Percentiles rank a stretch among this genome's conserved stretches.
Evolutionary conservation across 2,113 vertebrate genomes (phyloP).

Genomic region (Rhabdornis inornatus): DNA sequence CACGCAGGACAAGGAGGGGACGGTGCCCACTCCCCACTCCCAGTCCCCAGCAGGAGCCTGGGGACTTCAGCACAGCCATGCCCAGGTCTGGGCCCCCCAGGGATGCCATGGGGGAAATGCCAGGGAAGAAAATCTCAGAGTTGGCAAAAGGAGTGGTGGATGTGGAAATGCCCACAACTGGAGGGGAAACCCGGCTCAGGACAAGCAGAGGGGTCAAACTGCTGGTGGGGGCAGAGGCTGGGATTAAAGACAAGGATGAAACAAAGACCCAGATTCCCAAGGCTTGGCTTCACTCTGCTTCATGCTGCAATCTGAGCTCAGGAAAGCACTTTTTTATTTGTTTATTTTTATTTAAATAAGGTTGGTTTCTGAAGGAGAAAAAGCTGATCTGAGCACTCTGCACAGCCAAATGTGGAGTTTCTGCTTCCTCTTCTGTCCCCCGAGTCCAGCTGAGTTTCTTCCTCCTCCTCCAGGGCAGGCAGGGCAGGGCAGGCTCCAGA

Average conservation of each 20-base stretch:
- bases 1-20: background rate
- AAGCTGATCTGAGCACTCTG: background rate
- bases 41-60: background rate
- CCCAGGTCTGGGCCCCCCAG: rapidly evolving
- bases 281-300: background rate
- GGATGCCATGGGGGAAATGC: background rate
- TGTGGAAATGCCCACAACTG: background rate
- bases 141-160: background rate
- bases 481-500: background rate
- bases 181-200: background rate
- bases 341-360: background rate
- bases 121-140: background rate
- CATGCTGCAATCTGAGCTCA: background rate
- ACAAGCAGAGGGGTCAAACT: background rate
- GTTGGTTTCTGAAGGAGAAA: background rate
- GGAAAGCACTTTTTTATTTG: background rate
- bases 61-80: background rate
- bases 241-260: background rate
- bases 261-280: background rate
- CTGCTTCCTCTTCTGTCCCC: background rate
- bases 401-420: background rate
- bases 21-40: background rate
- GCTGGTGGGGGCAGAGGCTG: background rate
- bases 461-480: background rate
- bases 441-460: background rate